phyloP scores from a whole-genome alignment of 2,113 vertebrate species.

The Uria lomvia region DNA sequence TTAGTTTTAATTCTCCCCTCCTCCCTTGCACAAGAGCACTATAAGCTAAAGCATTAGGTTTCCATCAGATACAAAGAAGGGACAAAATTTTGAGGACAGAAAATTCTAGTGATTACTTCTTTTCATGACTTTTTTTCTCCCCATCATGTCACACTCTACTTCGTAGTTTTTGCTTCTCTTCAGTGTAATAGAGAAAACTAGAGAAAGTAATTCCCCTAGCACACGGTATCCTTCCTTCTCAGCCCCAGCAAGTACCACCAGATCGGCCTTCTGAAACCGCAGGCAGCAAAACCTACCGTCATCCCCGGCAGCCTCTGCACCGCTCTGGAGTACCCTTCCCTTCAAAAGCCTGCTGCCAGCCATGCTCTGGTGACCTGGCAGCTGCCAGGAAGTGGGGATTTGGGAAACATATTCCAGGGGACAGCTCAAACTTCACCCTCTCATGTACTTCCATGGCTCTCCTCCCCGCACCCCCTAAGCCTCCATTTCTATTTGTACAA shows the following conservation, averaged over 20 bases:
- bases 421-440: not conserved
- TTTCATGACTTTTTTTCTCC: not conserved
- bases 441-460: accelerated
- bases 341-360: not conserved
- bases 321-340: accelerated
- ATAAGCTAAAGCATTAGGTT: not conserved
- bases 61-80: not conserved
- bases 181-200: not conserved
- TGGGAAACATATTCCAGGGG: not conserved
- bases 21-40: not conserved
- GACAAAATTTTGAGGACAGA: not conserved
- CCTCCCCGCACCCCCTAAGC: accelerated
- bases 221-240: not conserved
- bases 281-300: not conserved
- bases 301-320: not conserved
- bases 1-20: not conserved
- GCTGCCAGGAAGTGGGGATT: not conserved
- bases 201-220: not conserved
- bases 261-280: not conserved
- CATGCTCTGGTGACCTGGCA: not conserved
- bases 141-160: not conserved
- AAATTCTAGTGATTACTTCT: not conserved
- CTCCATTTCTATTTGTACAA: not conserved
- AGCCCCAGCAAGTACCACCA: not conserved
- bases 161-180: not conserved